Evolutionary conservation across 2,797 vertebrate genomes (phyloP).

Genomic region (Podargus strigoides): DNA sequence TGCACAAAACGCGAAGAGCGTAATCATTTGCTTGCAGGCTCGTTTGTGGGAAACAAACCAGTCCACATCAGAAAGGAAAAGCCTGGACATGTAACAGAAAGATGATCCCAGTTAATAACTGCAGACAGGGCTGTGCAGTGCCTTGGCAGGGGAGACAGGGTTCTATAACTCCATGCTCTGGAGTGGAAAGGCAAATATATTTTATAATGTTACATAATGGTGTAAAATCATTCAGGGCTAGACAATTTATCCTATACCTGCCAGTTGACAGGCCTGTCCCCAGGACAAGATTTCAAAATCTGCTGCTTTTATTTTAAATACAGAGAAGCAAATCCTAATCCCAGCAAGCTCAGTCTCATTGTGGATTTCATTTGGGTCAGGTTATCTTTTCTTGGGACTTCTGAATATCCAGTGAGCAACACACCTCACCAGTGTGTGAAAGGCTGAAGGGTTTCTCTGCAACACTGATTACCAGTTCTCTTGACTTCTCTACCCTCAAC

Average conservation of each 20-base stretch:
- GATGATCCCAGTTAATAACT: background rate
- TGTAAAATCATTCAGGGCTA: fast-evolving
- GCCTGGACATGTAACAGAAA: background rate
- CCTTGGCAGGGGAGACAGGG: background rate
- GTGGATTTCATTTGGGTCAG: background rate
- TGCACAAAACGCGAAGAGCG: background rate
- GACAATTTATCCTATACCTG: background rate
- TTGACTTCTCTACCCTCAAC: background rate
- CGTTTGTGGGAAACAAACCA: background rate
- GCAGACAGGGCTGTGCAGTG: background rate
- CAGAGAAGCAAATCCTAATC: background rate
- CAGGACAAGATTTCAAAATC: background rate
- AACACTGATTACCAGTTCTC: background rate
- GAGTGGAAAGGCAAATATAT: background rate
- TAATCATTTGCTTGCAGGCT: background rate
- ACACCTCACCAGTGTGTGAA: fast-evolving
- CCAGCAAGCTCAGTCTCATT: background rate
- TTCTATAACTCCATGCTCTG: background rate
- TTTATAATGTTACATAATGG: background rate
- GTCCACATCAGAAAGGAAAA: conserved; percentile 9
- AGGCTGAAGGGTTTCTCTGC: background rate
- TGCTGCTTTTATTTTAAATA: background rate
- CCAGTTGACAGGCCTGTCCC: background rate
- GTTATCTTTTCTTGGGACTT: background rate
- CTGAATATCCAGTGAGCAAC: background rate